phyloP scores from a whole-genome alignment of 2,113 vertebrate species.

The Apteryx owenii region DNA sequence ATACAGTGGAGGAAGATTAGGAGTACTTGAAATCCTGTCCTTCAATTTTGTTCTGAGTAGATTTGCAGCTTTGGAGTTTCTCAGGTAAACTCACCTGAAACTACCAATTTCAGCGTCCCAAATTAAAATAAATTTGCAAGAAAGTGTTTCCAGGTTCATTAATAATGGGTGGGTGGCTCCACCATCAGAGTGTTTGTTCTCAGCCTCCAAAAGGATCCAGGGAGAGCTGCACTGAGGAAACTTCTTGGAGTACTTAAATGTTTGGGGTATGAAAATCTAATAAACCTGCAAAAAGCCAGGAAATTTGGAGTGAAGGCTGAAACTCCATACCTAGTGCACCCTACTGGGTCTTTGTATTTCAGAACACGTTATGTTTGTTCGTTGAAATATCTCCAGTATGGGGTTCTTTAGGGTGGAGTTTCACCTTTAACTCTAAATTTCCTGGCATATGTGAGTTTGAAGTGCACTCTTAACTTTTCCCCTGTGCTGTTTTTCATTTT shows the following conservation, averaged over 20 bases:
- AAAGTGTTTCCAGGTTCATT: conserved; percentile 35
- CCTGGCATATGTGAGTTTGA: conserved; percentile 23
- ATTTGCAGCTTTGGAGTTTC: conserved; percentile 16
- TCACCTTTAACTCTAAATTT: conserved; percentile 61
- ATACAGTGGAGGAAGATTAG: background rate
- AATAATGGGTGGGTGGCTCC: background rate
- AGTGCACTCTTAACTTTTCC: background rate
- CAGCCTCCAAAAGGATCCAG: background rate
- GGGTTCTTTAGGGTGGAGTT: conserved; percentile 16
- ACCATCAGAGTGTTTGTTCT: background rate
- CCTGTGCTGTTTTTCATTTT: conserved; percentile 41
- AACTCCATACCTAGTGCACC: conserved; percentile 23
- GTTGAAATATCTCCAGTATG: background rate
- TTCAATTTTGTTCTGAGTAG: background rate
- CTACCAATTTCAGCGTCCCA: background rate
- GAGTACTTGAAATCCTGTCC: background rate
- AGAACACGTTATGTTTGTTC: conserved; percentile 1
- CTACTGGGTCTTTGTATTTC: conserved; percentile 40
- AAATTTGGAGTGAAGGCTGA: conserved; percentile 50
- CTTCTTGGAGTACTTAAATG: conserved; percentile 22
- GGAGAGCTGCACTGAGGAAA: background rate
- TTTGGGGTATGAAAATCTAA: conserved; percentile 1
- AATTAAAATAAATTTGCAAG: conserved; percentile 39
- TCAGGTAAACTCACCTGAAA: background rate
- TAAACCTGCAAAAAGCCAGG: conserved; percentile 45